Evolutionary conservation across 1,140 invertebrate genomes (phyloP), one percentile per base, ranked within the genome.

Genomic region (Pollicipes pollicipes): DNA sequence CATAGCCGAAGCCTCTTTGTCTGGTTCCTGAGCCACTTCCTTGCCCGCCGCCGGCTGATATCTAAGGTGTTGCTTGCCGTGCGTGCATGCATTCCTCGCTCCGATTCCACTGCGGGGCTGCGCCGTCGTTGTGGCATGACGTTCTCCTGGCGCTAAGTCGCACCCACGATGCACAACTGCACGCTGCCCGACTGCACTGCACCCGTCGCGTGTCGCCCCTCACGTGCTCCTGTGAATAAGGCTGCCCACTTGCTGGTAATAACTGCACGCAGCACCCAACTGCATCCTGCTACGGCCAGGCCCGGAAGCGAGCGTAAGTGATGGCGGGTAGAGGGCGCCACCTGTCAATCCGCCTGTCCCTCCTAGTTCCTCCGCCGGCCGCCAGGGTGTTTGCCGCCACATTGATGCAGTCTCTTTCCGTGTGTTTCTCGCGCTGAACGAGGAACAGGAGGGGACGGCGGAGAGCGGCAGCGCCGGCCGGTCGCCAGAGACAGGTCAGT

Each of bases 371-470:
- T 10, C 45, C 45, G 21, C 45, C 45, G 21, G 45, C 45, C 45
- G 45, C 45, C 45, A 58, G 45, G 45, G 45, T 24, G 45, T 24
- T 10, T 29, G 63, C 30, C 31, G 31, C 16, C 32, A 26, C 69
- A 66, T 66, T 70, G 72, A 73, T 81, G 84, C 86, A 89, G 87
- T 88, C 82, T 87, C 85, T 85, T 86, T 88, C 84, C 86, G 84
- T 85, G 85, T 88, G 83, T 88, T 89, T 85, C 85, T 88, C 84
- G 88, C 84, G 83, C 84, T 89, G 83, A 87, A 87, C 81, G 86
- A 85, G 79, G 86, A 84, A 77, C 78, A 81, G 77, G 75, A 80
- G 78, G 78, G 82, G 82, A 78, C 70, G 26, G 45, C 68, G 64
- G 78, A 80, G 70, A 81, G 83, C 76, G 82, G 76, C 71, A 81